Evolutionary conservation across 1,140 invertebrate species (phyloP), one percentile per base, ranked within the genome.

Genomic region (Lepidurus apus): DNA sequence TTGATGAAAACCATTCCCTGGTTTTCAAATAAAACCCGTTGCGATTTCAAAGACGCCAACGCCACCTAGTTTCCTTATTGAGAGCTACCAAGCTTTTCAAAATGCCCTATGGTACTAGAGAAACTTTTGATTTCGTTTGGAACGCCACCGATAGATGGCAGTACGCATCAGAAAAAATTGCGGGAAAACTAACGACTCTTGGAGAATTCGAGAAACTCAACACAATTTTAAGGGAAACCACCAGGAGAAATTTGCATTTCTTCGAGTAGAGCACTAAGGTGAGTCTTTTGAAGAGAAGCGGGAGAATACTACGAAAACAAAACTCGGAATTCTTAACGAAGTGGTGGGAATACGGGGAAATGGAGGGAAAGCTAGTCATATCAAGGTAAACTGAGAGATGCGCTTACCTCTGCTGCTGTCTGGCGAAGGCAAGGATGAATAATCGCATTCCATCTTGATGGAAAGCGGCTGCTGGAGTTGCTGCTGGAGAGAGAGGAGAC

Each of bases 391-490:
- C 8, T 26, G n/a, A 9, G 74, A 11, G 21, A 47, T 77, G 79
- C 45, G 77, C 84, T 80, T 85, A 87, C 86, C 86, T 85, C 86
- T 87, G 82, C 83, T 85, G 79, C 82, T 82, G 81, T 87, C 86
- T 0, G 84, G 81, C 44, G 86, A 79, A 74, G 78, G 78, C 74
- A 79, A 34, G 24, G 73, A 78, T 7, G 53, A 76, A 43, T 80
- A 84, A 65, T 86, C 83, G 53, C 83, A 84, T 77, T 87, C 87
- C 78, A 86, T 86, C 80, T 88, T 87, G 75, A 87, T 85, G 76
- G 78, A 74, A 43, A 65, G 53, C 9, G 53, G 53, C 53, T 65
- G 53, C 7, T 65, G 53, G 79, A 81, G 43, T 77, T 78, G 77
- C 78, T 77, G 45, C 80, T 80, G 34, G 79, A 73, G n/a, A 81